Evolutionary conservation across 2,888 invertebrate genomes (phyloP), one percentile per base, ranked within the genome.

Genomic region (Drosophila paramelanica): DNA sequence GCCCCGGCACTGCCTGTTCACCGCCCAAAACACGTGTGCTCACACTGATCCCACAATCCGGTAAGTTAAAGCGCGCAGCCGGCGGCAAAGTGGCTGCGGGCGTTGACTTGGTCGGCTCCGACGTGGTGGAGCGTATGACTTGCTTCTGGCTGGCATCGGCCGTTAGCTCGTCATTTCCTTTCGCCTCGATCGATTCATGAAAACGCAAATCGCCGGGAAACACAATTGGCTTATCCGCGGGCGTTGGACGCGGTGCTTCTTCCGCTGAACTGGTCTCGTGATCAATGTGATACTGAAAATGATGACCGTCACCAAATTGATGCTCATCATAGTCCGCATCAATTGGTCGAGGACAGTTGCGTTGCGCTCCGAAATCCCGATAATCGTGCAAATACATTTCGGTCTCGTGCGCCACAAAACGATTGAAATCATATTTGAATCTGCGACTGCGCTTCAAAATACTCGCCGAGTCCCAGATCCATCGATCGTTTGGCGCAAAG

Each of bases 11-110:
- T 1, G 93, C 93, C 41, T 89, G 87, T 47, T 92, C 91, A 0
- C 94, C 94, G 1, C 93, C 93, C 17, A 93, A 78, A 25, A 94
- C 93, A 50, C 93, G 92, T 8, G 86, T 86, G 57, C 72, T 79
- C 13, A 91, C 55, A 10, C 91, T 91, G 8, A 91, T 68, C 5
- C 93, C 92, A 68, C 92, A 93, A 42, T 79, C 73, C 4, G 76
- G 60, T 0, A 69, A 38, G 60, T 90, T 90, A 1, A 84, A 65
- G 6, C 69, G 39, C 1, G 17, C 38, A 20, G 56, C 51, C 33
- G 50, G 7, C 23, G 33, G 1, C 0, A 23, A 1, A 14, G 42
- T 20, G n/a, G 23, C 13, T 1, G 43, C 11, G 3, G 49, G 7
- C 5, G 13, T n/a, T 7, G 50, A 58, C 58, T 52, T 62, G n/a